These are phyloP conservation scores for Solenopsis fugax DNA, from an alignment of 1,140 invertebrate species.

Conservation along the genomic window DNA sequence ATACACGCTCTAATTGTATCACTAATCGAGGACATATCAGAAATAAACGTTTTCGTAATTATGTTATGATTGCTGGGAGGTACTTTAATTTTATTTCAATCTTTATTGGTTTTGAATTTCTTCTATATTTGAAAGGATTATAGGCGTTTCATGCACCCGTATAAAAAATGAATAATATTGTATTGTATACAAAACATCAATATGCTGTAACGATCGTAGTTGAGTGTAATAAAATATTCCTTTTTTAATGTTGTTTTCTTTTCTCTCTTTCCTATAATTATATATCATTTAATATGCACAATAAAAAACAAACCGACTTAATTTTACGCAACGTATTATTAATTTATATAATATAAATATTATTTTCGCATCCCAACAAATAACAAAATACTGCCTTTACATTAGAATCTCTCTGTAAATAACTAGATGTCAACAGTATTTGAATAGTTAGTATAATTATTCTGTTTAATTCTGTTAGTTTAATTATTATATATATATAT, in stretches of 20 bases:
- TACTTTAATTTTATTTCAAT: slow-evolving; percentile 8
- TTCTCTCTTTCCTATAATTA: background rate
- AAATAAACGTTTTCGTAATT: slow-evolving; percentile 49
- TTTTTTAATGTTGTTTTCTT: slow-evolving; percentile 67
- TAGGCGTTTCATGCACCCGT: slow-evolving; percentile 6
- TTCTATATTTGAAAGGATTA: slow-evolving; percentile 13
- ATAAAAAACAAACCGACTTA: background rate
- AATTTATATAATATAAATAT: background rate
- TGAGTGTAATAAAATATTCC: slow-evolving; percentile 84
- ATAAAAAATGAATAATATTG: slow-evolving; percentile 55
- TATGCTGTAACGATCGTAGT: slow-evolving; percentile 79
- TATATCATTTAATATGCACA: background rate
- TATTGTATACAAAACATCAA: slow-evolving; percentile 62
- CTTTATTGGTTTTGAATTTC: slow-evolving; percentile 38
- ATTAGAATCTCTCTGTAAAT: too few relatives aligned
- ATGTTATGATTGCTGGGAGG: background rate
- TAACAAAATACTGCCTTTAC: too few relatives aligned
- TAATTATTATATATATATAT: too few relatives aligned
- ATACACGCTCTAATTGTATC: slow-evolving; percentile 26
- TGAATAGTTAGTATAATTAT: too few relatives aligned
- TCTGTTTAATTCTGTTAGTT: too few relatives aligned
- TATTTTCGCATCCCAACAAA: too few relatives aligned
- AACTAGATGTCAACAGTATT: too few relatives aligned
- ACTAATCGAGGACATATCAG: slow-evolving; percentile 83
- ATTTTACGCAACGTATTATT: background rate